A percentile compares a stretch with the other conserved stretches of the same genome.
Evolutionary conservation across 2,797 vertebrate species (phyloP).

Genomic region (Spheniscus humboldti): DNA sequence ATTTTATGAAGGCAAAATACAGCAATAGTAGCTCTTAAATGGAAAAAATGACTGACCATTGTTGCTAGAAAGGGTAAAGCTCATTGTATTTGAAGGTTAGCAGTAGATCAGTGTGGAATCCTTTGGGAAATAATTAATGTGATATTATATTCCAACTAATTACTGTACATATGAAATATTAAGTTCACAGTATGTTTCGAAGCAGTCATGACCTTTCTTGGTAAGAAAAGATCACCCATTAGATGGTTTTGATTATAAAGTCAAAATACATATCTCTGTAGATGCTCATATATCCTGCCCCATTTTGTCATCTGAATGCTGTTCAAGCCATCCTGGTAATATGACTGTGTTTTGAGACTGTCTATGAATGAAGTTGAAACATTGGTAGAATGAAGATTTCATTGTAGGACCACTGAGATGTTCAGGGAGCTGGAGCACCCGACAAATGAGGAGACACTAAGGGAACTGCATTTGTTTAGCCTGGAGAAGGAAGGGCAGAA

Average conservation of each 20-base stretch:
- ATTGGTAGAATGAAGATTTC: background rate
- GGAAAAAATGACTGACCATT: background rate
- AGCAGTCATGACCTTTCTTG: conserved; percentile 40
- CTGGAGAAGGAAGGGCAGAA: background rate
- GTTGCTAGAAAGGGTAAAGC: conserved; percentile 16
- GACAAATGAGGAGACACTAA: background rate
- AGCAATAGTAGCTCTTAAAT: background rate
- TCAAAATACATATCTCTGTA: background rate
- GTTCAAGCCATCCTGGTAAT: conserved; percentile 18
- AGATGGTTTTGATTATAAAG: conserved; percentile 47
- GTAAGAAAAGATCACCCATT: conserved; percentile 53
- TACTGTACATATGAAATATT: background rate
- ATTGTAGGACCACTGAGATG: background rate
- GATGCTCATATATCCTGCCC: background rate
- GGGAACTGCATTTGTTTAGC: background rate
- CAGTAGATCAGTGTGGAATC: background rate
- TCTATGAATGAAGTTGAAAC: background rate
- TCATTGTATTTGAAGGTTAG: conserved; percentile 2
- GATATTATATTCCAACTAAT: conserved; percentile 46
- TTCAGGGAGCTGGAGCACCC: background rate
- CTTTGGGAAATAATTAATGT: conserved; percentile 33
- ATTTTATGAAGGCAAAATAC: background rate
- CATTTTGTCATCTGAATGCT: background rate
- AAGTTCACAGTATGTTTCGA: conserved; percentile 48
- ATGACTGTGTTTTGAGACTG: background rate